Base-by-base conservation (phyloP, 2,113 vertebrate species). In the Chrysochloris asiatica region DNA sequence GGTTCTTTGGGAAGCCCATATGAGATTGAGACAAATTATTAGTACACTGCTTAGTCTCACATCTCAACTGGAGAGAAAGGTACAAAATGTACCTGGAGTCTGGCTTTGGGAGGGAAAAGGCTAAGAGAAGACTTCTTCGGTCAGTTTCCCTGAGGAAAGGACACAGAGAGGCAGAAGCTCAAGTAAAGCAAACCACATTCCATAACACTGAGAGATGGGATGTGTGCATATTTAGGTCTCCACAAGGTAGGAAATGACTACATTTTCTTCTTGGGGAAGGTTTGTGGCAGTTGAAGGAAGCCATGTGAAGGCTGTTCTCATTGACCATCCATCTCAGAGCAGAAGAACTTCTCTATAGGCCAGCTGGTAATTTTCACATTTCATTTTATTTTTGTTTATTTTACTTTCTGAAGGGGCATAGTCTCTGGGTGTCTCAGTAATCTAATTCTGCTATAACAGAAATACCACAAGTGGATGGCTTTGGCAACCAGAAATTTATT, bases 281-380 rank as follows among this genome's bases (percentile, higher is more conserved):
- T 73, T 83, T 86, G 59, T 61, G 54, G 26, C 17, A 33, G n/a
- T 36, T 4, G 2, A 67, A 16, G n/a, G 24, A 93, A 92, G 48
- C 6, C 16, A 50, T 72, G 13, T 91, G 59, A 82, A 94, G 45
- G 11, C 81, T 88, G 88, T 73, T 80, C 72, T 89, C 17, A 47
- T 82, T 89, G 30, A 75, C 61, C 0, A 19, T 85, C 65, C 86
- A 56, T 95, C 41, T 90, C 4, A 14, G 14, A 61, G 24, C 24
- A 73, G 54, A 61, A 94, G 67, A 89, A 92, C 73, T 92, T 93
- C 38, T 67, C 56, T 26, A 0, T 63, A 76, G 4, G 47, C 14
- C 33, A 71, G 75, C 50, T 33, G 24, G 48, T n/a, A 48, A 75
- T 78, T 56, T 84, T 19, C 52, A 54, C 52, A 54, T 54, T 19